These are phyloP conservation scores for Hymenochirus boettgeri DNA, from an alignment of 2,113 vertebrate genomes.

Conservation along the genomic window DNA sequence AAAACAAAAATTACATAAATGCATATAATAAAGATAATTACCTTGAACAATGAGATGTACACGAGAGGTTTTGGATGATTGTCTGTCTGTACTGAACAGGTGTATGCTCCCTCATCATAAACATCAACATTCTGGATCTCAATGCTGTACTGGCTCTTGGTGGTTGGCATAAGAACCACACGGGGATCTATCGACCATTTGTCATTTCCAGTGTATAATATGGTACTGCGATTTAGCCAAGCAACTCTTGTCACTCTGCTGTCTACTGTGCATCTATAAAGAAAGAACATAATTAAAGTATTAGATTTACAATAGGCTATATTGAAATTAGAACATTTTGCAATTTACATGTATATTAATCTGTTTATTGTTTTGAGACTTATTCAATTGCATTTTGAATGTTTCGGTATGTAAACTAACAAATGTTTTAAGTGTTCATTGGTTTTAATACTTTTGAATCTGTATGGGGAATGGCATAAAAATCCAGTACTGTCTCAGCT, in stretches of 20 bases:
- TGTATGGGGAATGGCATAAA: too few species aligned
- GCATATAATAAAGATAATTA: conserved; percentile 55
- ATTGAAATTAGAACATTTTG: too few species aligned
- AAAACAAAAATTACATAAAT: neutral
- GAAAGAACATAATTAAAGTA: too few species aligned
- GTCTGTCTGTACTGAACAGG: conserved; percentile 93
- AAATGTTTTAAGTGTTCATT: too few species aligned
- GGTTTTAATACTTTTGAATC: too few species aligned
- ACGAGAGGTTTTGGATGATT: conserved; percentile 90
- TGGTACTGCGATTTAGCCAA: conserved; percentile 95
- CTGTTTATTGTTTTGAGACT: too few species aligned
- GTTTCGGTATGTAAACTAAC: too few species aligned
- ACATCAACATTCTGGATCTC: conserved; percentile 87
- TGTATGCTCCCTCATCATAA: conserved; percentile 90
- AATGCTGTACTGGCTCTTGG: conserved; percentile 95
- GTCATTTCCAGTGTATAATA: conserved; percentile 89
- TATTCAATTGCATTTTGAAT: too few species aligned
- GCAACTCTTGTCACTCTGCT: conserved; percentile 89
- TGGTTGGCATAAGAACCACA: conserved; percentile 86
- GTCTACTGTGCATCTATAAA: conserved; percentile 85
- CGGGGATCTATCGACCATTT: conserved; percentile 96
- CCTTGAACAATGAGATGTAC: conserved; percentile 96
- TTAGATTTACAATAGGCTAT: too few species aligned
- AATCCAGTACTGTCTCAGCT: too few species aligned
- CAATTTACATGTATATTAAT: too few species aligned